Evolutionary conservation across 2,113 vertebrate species (phyloP).

Genomic region (Dolichotis patagonum): DNA sequence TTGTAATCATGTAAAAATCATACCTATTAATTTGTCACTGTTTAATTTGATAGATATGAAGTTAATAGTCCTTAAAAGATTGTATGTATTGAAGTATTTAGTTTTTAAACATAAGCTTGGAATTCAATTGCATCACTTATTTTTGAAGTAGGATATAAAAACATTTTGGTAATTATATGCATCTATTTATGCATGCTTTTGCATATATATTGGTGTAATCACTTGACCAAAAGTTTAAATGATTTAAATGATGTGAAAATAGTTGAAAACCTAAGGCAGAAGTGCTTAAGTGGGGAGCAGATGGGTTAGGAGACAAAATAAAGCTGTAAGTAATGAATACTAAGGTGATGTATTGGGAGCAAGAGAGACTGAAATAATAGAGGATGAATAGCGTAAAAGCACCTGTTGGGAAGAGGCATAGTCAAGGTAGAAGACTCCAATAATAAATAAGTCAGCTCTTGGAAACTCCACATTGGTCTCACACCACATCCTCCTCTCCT

Average conservation of each 20-base stretch:
- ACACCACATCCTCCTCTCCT: not conserved
- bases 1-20: not conserved
- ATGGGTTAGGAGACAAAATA: not conserved
- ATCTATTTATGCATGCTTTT: not conserved
- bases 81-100: not conserved
- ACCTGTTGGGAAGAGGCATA: not conserved
- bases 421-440: not conserved
- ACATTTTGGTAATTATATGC: not conserved
- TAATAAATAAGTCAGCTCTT: not conserved
- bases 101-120: not conserved
- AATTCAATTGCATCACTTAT: not conserved
- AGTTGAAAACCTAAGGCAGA: not conserved
- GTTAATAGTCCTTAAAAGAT: not conserved
- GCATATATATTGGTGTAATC: not conserved
- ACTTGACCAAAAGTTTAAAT: slow-evolving; percentile 12
- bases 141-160: slow-evolving; percentile 23
- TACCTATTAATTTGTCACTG: not conserved
- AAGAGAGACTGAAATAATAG: not conserved
- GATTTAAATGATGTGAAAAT: not conserved
- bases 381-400: not conserved
- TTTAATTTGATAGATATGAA: not conserved
- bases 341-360: not conserved
- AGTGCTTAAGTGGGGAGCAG: not conserved
- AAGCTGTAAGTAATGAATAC: not conserved
- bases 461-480: not conserved